These are phyloP conservation scores for Hartigia nigra DNA, from an alignment of 2,888 invertebrate species.

Conservation along the genomic window DNA sequence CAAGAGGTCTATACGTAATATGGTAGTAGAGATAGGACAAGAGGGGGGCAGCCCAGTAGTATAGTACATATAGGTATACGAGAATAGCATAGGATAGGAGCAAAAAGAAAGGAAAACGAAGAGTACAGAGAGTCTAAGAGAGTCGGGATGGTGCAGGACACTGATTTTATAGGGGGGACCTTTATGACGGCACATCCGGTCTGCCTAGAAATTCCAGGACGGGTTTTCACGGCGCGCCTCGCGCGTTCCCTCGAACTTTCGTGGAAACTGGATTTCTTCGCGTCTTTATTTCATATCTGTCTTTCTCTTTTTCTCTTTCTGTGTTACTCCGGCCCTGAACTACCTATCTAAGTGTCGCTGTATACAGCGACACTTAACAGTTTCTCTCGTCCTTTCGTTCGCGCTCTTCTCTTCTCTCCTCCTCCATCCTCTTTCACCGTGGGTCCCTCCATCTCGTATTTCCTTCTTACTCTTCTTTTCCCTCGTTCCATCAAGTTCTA, in stretches of 20 bases:
- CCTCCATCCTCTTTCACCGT: constrained; percentile 1
- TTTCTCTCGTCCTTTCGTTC: background rate
- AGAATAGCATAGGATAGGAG: background rate
- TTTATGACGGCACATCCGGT: background rate
- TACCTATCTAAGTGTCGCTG: background rate
- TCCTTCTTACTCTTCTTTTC: constrained; percentile 23
- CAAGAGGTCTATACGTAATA: background rate
- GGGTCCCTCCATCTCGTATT: constrained; percentile 28
- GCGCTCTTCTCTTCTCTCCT: constrained; percentile 1
- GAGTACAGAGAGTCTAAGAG: background rate
- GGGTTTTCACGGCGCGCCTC: constrained; percentile 14
- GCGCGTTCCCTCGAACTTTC: constrained; percentile 9
- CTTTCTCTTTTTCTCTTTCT: background rate
- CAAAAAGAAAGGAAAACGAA: background rate
- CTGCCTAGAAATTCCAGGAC: background rate
- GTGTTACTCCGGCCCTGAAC: background rate
- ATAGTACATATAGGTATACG: background rate
- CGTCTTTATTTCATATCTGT: constrained; percentile 11
- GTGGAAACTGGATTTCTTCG: background rate
- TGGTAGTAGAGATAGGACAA: background rate
- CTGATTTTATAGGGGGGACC: background rate
- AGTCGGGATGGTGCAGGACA: background rate
- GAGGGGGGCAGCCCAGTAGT: background rate
- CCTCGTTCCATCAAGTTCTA: constrained; percentile 13
- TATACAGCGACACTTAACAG: background rate